Base-by-base conservation (phyloP, 2,888 invertebrate genomes). In the Bombylius major region DNA sequence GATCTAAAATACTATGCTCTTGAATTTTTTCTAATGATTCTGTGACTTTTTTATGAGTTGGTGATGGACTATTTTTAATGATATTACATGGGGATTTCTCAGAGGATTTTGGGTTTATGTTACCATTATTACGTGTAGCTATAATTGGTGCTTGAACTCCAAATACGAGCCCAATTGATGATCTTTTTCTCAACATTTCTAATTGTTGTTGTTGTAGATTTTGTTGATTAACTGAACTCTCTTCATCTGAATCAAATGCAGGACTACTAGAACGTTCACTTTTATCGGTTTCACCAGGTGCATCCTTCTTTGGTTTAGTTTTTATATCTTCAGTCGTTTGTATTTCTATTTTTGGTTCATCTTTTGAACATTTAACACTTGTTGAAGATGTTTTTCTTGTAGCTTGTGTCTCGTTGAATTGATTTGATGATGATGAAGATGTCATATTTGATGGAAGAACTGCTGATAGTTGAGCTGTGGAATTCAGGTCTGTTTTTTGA, bases 181-280 rank as follows among this genome's bases (percentile, higher is more conserved):
- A 72, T 32, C 74, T 69, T 60, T 74, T 74, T 8, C 70, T 65
- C 54, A 70, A 56, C 62, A 69, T 70, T 44, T 66, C 67, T 50
- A 70, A 56, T 55, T 69, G 70, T 49, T 36, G 70, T 44, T 62
- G 62, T 53, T 70, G 69, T 36, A 59, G 66, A 50, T 71, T 68
- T 61, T 67, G 58, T 60, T 73, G 73, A 60, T 79, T 82, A 0
- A 80, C 78, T 0, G 83, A 83, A 60, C 87, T 87, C 66, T 96
- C 95, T 60, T 95, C 94, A 68, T 96, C 95, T 0, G 95, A 95
- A 65, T 95, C 95, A 69, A 95, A 96, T 0, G 92, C 92, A 1
- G 92, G 84, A 69, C 94, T 94, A 66, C 94, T 94, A 0, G 94
- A 94, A 47, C 94, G 78, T 65, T 90, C 89, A 6, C 83, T 82